phyloP scores from a whole-genome alignment of 2,797 vertebrate genomes.

The Selene dorsalis region DNA sequence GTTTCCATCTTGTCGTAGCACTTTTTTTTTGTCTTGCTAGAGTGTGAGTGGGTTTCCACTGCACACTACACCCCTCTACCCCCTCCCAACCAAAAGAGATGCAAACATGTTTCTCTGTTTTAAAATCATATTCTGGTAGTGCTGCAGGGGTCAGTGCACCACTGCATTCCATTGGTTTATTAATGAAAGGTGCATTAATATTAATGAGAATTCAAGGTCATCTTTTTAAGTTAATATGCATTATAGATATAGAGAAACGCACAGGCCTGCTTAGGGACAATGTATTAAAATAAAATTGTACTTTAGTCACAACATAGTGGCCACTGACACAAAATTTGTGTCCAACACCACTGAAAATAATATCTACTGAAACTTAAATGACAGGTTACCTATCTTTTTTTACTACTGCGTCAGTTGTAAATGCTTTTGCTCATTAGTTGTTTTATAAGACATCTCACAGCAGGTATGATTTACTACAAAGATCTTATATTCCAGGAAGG shows the following conservation, averaged over 20 bases:
- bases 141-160: constrained; percentile 47
- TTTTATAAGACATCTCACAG: background rate
- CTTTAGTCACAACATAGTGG: background rate
- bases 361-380: background rate
- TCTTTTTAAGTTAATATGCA: constrained; percentile 46
- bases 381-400: background rate
- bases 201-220: constrained; percentile 62
- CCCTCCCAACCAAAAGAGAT: constrained; percentile 5
- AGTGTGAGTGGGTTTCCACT: background rate
- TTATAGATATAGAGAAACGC: constrained; percentile 35
- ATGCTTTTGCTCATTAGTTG: background rate
- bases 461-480: background rate
- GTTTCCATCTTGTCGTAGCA: constrained; percentile 20
- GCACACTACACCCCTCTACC: background rate
- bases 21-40: background rate
- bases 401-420: background rate
- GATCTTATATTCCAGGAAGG: background rate
- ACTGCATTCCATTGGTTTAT: constrained; percentile 63
- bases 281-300: constrained; percentile 15
- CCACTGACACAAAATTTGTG: background rate
- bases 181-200: constrained; percentile 64
- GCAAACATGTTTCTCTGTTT: constrained; percentile 23
- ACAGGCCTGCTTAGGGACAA: background rate
- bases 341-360: constrained; percentile 11
- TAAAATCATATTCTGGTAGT: constrained; percentile 28